phyloP scores from a whole-genome alignment of 2,797 vertebrate species.

The Sylvia borin region DNA sequence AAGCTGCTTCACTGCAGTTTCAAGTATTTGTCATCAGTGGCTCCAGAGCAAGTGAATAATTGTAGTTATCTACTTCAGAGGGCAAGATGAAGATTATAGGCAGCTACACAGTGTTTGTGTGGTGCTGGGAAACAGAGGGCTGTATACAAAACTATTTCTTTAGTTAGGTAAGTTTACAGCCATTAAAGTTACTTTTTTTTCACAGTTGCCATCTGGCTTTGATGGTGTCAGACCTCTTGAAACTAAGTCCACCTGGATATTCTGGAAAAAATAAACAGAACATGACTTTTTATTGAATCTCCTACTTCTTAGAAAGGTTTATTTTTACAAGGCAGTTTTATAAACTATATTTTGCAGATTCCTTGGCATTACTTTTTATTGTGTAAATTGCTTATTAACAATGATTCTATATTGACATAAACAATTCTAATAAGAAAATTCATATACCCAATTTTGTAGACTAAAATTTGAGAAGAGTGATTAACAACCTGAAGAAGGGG shows the following conservation, averaged over 20 bases:
- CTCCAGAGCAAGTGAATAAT: background rate
- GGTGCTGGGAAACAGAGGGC: background rate
- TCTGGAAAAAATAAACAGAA: background rate
- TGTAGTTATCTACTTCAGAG: background rate
- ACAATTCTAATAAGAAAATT: background rate
- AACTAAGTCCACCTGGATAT: background rate
- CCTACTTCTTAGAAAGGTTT: background rate
- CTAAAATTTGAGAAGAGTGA: background rate
- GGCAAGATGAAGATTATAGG: background rate
- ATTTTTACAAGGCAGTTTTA: background rate
- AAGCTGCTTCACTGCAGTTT: background rate
- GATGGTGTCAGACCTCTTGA: background rate
- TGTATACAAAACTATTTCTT: background rate
- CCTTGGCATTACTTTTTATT: background rate
- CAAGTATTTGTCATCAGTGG: background rate
- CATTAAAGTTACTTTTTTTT: background rate
- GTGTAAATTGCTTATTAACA: background rate
- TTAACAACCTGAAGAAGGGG: conserved; percentile 36
- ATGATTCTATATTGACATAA: background rate
- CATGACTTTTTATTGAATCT: background rate
- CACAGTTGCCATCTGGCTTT: background rate
- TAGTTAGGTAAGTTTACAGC: background rate
- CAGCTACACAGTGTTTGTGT: background rate
- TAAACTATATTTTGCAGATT: background rate
- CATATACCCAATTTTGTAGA: background rate